Conservation (phyloP, 2,797 vertebrate genomes). For the Heteromormyrus szaboi region DNA sequence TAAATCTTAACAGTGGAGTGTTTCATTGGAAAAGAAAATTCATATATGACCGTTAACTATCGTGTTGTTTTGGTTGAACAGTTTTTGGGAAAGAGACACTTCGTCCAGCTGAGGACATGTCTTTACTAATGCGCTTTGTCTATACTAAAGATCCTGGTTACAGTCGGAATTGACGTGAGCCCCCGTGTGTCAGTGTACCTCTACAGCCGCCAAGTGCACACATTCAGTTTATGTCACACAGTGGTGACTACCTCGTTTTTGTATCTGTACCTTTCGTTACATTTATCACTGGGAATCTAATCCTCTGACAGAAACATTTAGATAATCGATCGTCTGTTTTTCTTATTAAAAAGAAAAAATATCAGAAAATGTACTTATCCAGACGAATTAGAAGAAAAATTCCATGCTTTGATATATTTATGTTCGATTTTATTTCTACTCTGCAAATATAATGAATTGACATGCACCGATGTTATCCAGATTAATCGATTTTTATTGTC, state of each 20-base stretch:
- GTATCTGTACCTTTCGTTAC: slow-evolving; percentile 32
- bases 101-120: slow-evolving; percentile 30
- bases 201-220: slow-evolving; percentile 28
- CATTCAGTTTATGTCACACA: not conserved
- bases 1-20: not conserved
- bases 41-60: not conserved
- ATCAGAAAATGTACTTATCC: not conserved
- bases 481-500: slow-evolving; percentile 24
- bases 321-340: not conserved
- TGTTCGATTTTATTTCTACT: not conserved
- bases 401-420: not conserved
- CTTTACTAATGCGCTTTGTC: not conserved
- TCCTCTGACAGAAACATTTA: slow-evolving; percentile 25
- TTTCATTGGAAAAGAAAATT: not conserved
- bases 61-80: not conserved
- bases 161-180: slow-evolving; percentile 51
- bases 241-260: slow-evolving; percentile 20
- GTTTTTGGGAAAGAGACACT: slow-evolving; percentile 1
- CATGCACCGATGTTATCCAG: not conserved
- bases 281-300: slow-evolving; percentile 39
- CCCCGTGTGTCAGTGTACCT: slow-evolving; percentile 43
- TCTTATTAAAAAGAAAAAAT: not conserved
- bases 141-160: slow-evolving; percentile 47
- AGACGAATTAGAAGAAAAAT: not conserved
- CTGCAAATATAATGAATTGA: not conserved